A percentile compares a stretch with the other conserved stretches of the same genome.
Evolutionary conservation across 2,797 vertebrate genomes (phyloP).

Genomic region (Phrynocephalus forsythii): DNA sequence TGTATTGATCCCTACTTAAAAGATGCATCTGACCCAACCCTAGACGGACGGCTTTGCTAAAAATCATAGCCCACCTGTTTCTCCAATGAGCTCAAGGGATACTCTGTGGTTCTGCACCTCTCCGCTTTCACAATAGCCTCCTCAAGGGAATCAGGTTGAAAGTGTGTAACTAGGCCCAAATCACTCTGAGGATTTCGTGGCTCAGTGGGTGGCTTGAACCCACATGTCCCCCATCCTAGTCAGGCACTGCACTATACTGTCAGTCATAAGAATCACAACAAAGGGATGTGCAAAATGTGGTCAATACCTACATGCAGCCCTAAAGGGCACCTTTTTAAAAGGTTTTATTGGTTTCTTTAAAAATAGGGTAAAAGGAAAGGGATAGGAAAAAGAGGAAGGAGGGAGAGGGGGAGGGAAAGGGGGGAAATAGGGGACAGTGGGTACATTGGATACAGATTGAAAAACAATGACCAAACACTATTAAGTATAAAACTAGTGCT

Average conservation of each 20-base stretch:
- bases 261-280: background rate
- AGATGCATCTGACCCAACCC: background rate
- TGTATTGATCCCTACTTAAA: background rate
- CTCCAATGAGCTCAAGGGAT: background rate
- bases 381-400: too few relatives aligned
- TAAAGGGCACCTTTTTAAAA: too few relatives aligned
- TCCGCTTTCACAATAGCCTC: background rate
- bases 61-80: background rate
- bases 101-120: background rate
- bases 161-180: background rate
- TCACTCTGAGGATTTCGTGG: background rate
- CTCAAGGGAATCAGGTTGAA: background rate
- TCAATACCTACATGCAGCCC: too few relatives aligned
- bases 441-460: too few relatives aligned
- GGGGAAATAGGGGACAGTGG: too few relatives aligned
- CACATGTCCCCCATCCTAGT: background rate
- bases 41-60: background rate
- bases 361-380: too few relatives aligned
- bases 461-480: too few relatives aligned
- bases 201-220: background rate
- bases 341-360: too few relatives aligned
- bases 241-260: background rate
- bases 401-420: too few relatives aligned
- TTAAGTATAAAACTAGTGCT: too few relatives aligned
- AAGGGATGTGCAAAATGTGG: too few relatives aligned